These are phyloP conservation scores for Prosopocoilus inquinatus DNA, from an alignment of 2,888 invertebrate genomes.

Conservation along the genomic window DNA sequence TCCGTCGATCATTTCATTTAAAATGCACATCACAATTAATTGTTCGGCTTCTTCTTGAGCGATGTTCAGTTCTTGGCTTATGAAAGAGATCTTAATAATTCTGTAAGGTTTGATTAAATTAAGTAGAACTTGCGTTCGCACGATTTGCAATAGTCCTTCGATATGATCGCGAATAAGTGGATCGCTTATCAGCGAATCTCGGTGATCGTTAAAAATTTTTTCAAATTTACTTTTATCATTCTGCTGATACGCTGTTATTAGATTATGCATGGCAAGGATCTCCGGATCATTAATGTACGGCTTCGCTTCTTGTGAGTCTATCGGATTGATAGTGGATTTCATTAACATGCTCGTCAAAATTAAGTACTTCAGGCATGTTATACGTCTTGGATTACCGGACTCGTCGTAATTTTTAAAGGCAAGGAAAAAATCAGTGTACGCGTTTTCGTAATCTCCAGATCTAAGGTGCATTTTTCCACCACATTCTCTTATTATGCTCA, in stretches of 20 bases:
- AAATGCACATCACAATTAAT: slow-evolving; percentile 91
- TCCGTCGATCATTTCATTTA: slow-evolving; percentile 84
- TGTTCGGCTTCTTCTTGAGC: slow-evolving; percentile 92
- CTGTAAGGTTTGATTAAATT: slow-evolving; percentile 96
- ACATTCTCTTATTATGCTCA: slow-evolving; percentile 97
- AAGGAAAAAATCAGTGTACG: slow-evolving; percentile 99
- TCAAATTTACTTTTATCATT: slow-evolving; percentile 98
- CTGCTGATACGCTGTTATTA: slow-evolving; percentile 94
- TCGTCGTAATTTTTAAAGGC: slow-evolving; percentile 99
- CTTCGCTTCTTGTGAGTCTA: slow-evolving; percentile 99
- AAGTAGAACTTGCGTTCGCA: slow-evolving; percentile 92
- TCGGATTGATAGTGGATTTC: slow-evolving; percentile 99
- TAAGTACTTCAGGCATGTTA: slow-evolving; percentile 95
- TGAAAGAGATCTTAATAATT: slow-evolving; percentile 92
- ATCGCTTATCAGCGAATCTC: slow-evolving; percentile 79
- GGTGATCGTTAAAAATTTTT: slow-evolving; percentile 71
- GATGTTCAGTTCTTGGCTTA: slow-evolving; percentile 89
- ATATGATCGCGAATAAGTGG: slow-evolving; percentile 98
- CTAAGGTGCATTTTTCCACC: slow-evolving; percentile 99
- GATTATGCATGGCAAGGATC: slow-evolving; percentile 96
- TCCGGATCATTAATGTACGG: slow-evolving; percentile 99
- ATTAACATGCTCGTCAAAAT: slow-evolving; percentile 98
- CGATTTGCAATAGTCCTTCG: slow-evolving; percentile 88
- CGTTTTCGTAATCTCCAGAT: slow-evolving; percentile 96
- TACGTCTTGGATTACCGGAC: slow-evolving; percentile 92